Percentiles rank a stretch among this genome's conserved stretches.
phyloP scores from a whole-genome alignment of 2,797 vertebrate genomes.

The Enteromius afrohamiltoni region DNA sequence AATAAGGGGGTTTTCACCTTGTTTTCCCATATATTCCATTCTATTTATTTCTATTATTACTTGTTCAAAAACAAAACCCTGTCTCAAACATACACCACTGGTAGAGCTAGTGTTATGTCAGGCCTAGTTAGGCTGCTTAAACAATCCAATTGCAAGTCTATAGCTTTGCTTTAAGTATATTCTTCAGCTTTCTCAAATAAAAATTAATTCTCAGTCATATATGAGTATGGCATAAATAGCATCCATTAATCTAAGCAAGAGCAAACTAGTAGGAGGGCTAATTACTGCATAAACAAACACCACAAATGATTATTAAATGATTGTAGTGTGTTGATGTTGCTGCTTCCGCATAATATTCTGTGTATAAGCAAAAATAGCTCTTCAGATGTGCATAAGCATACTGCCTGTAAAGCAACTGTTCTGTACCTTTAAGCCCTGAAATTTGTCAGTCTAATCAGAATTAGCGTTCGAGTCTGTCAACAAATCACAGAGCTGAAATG shows the following conservation, averaged over 20 bases:
- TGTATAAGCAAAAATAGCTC: constrained; percentile 4
- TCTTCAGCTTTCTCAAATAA: neutral
- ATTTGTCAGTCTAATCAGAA: neutral
- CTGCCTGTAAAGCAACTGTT: neutral
- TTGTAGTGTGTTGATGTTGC: constrained; percentile 11
- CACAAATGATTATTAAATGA: constrained; percentile 42
- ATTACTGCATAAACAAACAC: constrained; percentile 33
- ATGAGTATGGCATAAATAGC: neutral
- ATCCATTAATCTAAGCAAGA: neutral
- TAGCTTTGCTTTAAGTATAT: neutral
- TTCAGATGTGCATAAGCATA: neutral
- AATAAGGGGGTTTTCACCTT: neutral
- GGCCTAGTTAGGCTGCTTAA: neutral
- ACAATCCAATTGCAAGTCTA: neutral
- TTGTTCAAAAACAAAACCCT: neutral
- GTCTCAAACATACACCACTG: neutral
- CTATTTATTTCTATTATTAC: neutral
- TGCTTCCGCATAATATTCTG: neutral
- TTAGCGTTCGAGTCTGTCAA: neutral
- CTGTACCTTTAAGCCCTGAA: neutral
- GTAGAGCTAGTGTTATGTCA: neutral
- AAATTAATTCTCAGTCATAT: neutral
- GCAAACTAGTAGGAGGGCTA: constrained; percentile 30
- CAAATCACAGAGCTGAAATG: constrained; percentile 18
- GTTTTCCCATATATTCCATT: neutral